phyloP scores from a whole-genome alignment of 2,888 invertebrate genomes.

The Deilephila porcellus region DNA sequence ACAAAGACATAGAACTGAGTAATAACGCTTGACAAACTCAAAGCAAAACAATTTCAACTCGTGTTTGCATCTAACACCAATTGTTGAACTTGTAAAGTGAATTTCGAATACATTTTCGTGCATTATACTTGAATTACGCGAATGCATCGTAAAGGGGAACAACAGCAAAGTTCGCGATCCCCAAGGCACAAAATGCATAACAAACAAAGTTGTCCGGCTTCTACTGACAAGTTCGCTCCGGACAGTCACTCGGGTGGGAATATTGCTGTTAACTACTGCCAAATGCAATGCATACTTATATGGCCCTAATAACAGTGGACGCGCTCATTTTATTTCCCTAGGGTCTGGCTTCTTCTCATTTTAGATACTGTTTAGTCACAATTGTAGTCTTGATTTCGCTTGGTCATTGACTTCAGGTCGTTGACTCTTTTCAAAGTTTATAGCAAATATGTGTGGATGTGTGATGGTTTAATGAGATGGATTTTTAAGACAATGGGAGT shows the following conservation, averaged over 20 bases:
- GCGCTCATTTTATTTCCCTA: too few relatives aligned
- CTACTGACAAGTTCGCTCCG: slow-evolving; percentile 39
- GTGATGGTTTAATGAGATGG: too few relatives aligned
- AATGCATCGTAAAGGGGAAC: slow-evolving; percentile 28
- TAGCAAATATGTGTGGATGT: too few relatives aligned
- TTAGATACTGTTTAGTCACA: too few relatives aligned
- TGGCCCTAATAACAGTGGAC: neutral
- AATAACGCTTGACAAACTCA: too few relatives aligned
- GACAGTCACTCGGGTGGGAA: slow-evolving; percentile 31
- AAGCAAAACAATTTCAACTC: neutral
- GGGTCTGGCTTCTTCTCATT: too few relatives aligned
- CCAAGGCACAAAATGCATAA: slow-evolving; percentile 51
- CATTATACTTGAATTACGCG: slow-evolving; percentile 7
- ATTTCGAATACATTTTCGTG: slow-evolving; percentile 7
- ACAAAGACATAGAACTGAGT: too few relatives aligned
- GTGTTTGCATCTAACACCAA: neutral
- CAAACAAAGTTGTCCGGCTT: slow-evolving; percentile 37
- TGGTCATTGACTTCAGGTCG: too few relatives aligned
- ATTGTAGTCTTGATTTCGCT: too few relatives aligned
- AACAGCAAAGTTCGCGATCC: slow-evolving; percentile 42
- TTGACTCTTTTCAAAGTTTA: too few relatives aligned
- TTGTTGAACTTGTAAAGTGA: neutral
- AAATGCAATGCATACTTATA: slow-evolving; percentile 8
- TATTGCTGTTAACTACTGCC: slow-evolving; percentile 32
- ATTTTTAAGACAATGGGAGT: too few relatives aligned